A percentile compares a stretch with the other conserved stretches of the same genome.
phyloP scores from a whole-genome alignment of 2,797 vertebrate species.

The Lagorchestes hirsutus region DNA sequence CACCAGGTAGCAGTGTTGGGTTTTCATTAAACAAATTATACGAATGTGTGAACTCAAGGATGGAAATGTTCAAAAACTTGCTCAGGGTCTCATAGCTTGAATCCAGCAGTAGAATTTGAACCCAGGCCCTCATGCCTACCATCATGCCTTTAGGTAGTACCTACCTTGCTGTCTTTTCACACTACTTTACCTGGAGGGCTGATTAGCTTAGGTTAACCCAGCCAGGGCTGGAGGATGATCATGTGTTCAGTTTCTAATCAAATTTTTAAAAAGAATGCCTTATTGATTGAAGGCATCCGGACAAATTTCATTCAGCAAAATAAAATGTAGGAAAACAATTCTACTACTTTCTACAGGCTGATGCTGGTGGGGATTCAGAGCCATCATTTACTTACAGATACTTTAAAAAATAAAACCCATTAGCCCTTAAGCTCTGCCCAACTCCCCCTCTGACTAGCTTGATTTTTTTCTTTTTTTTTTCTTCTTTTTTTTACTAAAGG shows the following conservation, averaged over 20 bases:
- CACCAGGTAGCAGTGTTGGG: neutral
- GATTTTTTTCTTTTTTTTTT: too few relatives aligned
- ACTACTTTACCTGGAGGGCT: neutral
- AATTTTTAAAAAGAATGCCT: conserved; percentile 1
- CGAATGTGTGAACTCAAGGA: neutral
- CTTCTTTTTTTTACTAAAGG: too few relatives aligned
- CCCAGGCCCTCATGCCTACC: neutral
- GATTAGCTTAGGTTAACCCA: neutral
- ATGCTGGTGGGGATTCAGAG: conserved; percentile 39
- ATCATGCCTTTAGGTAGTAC: neutral
- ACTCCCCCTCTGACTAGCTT: neutral
- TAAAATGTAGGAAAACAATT: conserved; percentile 32
- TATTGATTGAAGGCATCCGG: conserved; percentile 39
- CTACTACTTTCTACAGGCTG: conserved; percentile 12
- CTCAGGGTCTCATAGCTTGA: neutral
- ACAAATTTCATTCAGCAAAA: conserved; percentile 7
- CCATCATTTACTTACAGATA: conserved; percentile 47
- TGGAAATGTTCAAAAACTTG: neutral
- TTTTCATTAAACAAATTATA: neutral
- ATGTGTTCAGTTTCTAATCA: conserved; percentile 15
- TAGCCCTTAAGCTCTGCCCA: neutral
- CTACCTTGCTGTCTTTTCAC: neutral
- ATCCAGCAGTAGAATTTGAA: neutral
- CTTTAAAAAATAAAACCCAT: conserved; percentile 52
- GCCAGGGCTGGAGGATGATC: neutral